phyloP scores from a whole-genome alignment of 2,113 vertebrate species.

The Ophthalmolycus amberensis region DNA sequence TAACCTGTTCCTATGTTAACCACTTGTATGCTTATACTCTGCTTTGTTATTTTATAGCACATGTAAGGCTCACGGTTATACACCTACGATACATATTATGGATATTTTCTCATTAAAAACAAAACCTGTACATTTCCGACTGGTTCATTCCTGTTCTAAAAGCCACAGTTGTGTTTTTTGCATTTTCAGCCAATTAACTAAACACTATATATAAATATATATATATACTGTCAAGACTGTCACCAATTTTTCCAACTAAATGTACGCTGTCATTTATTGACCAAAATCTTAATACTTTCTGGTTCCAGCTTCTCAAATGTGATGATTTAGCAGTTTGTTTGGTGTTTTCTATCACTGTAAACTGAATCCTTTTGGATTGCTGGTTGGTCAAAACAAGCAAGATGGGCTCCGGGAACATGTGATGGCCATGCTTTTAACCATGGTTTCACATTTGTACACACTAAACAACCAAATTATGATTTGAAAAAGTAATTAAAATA shows the following conservation, averaged over 20 bases:
- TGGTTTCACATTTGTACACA: not conserved
- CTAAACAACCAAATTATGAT: not conserved
- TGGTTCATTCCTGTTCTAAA: constrained; percentile 6
- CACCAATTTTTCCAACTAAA: too few species aligned
- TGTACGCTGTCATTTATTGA: not conserved
- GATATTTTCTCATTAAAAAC: constrained; percentile 99
- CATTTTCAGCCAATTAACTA: not conserved
- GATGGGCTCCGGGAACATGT: not conserved
- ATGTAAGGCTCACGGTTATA: constrained; percentile 90
- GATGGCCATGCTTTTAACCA: not conserved
- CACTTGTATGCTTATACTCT: constrained; percentile 90
- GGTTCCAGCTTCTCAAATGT: not conserved
- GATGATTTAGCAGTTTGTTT: not conserved
- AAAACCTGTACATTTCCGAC: constrained; percentile 71
- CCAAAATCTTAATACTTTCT: not conserved
- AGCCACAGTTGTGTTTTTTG: not conserved
- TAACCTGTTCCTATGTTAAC: constrained; percentile 89
- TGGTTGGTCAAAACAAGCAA: not conserved
- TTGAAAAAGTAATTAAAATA: not conserved
- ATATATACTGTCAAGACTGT: not conserved
- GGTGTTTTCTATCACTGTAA: not conserved
- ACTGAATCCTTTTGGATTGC: not conserved
- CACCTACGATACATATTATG: constrained; percentile 86
- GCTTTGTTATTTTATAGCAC: constrained; percentile 92
- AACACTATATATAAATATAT: not conserved